Evolutionary conservation across 2,888 invertebrate species (phyloP), one percentile per base, ranked within the genome.

Genomic region (Clunio marinus): DNA sequence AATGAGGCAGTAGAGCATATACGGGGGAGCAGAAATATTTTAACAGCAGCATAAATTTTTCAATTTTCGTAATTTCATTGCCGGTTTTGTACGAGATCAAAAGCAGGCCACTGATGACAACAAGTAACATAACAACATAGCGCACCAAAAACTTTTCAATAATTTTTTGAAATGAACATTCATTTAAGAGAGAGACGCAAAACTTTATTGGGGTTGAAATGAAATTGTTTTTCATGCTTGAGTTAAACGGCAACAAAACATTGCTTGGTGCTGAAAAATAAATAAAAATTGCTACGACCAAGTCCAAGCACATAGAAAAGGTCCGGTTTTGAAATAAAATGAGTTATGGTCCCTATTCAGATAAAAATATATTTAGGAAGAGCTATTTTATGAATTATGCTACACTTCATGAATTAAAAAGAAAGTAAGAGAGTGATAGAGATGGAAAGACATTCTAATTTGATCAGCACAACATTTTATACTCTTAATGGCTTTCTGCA

Each of bases 141-240:
- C 51, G 32, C 32, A 15, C 41, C 41, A 5, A 15, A 41, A 41
- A 15, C 41, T 41, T 41, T 41, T 10, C 17, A 51, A 41, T 15
- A 13, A 5, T 32, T 32, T 51, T 51, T 15, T 15, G 45, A 15
- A 45, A 45, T n/a, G 45, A 8, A 45, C 15, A 15, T n/a, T 51
- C 17, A 22, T 51, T 22, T n/a, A 59, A 59, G 20, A 51, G 7
- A 17, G 20, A 8, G 2, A 17, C 20, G 4, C 2, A 24, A 32
- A 32, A 7, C n/a, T 57, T n/a, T 4, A 24, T 13, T 60, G 63
- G 63, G 63, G 63, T 63, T 63, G 45, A 25, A 59, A 13, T 59
- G 59, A 59, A 59, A 59, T 62, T 62, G 60, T 37, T 63, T 20
- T 63, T 63, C 24, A 63, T 63, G 63, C 63, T 37, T 63, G 45